Percentiles rank a stretch among this genome's conserved stretches.
Conservation (phyloP, 2,113 vertebrate species). For the Microcebus ravelobensis region DNA sequence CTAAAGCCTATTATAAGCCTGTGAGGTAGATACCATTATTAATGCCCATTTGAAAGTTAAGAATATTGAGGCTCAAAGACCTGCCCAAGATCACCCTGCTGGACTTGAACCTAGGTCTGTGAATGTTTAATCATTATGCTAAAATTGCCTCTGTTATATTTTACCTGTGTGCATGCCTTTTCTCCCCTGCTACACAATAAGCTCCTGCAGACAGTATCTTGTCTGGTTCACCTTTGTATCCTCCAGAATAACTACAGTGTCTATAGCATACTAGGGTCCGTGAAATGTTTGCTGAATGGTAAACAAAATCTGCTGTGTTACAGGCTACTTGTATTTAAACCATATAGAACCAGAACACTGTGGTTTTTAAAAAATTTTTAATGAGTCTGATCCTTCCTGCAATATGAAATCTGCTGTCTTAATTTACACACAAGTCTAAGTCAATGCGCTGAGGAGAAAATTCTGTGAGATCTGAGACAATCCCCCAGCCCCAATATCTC, state of each 20-base stretch:
- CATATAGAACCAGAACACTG: not conserved
- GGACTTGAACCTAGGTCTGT: not conserved
- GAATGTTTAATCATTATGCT: not conserved
- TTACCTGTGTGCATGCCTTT: not conserved
- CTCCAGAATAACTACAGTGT: not conserved
- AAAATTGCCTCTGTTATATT: not conserved
- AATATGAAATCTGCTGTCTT: not conserved
- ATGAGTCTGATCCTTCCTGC: not conserved
- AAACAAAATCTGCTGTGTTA: not conserved
- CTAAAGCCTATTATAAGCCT: not conserved
- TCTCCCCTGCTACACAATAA: not conserved
- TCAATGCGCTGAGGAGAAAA: constrained; percentile 1
- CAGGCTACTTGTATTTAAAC: not conserved
- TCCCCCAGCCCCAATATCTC: not conserved
- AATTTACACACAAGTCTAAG: constrained; percentile 18
- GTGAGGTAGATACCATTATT: not conserved
- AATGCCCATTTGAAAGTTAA: constrained; percentile 16
- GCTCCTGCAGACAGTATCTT: not conserved
- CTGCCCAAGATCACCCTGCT: not conserved
- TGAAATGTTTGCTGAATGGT: constrained; percentile 25
- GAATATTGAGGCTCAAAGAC: not conserved
- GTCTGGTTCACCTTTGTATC: not conserved
- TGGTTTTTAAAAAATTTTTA: not conserved
- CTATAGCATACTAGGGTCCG: not conserved
- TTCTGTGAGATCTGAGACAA: not conserved